A percentile compares a stretch with the other conserved stretches of the same genome.
These are phyloP conservation scores for Premnoplex brunnescens DNA, from an alignment of 2,797 vertebrate species.

Conservation along the genomic window DNA sequence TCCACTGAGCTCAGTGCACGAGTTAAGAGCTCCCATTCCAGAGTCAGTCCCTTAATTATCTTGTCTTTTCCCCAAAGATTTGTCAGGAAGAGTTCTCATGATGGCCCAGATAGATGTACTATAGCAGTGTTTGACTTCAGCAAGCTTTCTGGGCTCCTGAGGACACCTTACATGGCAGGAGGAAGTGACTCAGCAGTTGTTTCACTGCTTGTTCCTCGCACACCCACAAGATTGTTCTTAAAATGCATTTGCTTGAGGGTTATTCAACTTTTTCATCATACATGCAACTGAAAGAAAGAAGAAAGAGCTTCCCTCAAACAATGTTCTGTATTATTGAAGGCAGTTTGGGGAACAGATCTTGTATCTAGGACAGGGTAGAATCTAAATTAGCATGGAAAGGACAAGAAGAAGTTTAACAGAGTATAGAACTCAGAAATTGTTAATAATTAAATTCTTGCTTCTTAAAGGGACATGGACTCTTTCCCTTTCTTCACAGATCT, in stretches of 20 bases:
- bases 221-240: neutral
- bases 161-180: neutral
- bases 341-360: neutral
- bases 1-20: neutral
- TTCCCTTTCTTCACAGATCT: neutral
- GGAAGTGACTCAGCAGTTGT: neutral
- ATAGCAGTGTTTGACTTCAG: neutral
- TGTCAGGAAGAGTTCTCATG: slow-evolving; percentile 1
- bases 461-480: neutral
- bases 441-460: neutral
- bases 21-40: slow-evolving; percentile 20
- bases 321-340: slow-evolving; percentile 46
- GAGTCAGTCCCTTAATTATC: slow-evolving; percentile 52
- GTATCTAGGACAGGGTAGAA: neutral
- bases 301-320: neutral
- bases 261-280: slow-evolving; percentile 15
- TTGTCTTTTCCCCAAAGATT: slow-evolving; percentile 20
- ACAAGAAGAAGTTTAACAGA: neutral
- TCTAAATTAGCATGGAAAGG: slow-evolving; percentile 20
- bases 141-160: neutral
- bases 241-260: slow-evolving; percentile 23
- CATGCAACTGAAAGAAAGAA: neutral
- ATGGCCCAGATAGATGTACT: neutral
- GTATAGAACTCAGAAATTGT: neutral
- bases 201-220: neutral